These are phyloP conservation scores for Baccha elongata DNA, from an alignment of 2,888 invertebrate genomes.

Conservation along the genomic window DNA sequence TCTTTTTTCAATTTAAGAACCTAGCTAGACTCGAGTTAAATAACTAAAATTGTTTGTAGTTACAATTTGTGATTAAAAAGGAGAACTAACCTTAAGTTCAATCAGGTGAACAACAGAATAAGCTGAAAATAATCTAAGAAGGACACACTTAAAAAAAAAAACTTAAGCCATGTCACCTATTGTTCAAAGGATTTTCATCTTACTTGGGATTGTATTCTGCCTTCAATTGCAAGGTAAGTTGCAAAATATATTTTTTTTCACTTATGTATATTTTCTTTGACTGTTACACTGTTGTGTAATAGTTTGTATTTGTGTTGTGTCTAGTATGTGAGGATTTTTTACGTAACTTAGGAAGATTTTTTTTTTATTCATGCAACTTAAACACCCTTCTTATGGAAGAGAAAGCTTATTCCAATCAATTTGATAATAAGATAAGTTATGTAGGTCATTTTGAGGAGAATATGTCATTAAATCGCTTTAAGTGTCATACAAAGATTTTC, in stretches of 20 bases:
- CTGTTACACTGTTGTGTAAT: constrained; percentile 22
- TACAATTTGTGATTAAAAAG: not conserved
- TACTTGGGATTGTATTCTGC: constrained; percentile 80
- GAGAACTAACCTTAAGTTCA: too few relatives aligned
- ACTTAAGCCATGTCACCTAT: constrained; percentile 78
- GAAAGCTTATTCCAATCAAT: constrained; percentile 19
- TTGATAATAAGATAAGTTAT: constrained; percentile 16
- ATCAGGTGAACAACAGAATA: not conserved
- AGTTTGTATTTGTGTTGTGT: not conserved
- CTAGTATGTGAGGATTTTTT: constrained; percentile 1
- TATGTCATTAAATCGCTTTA: constrained; percentile 6
- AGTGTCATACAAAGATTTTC: not conserved
- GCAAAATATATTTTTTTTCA: not conserved
- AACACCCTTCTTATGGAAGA: not conserved
- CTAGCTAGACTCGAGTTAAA: not conserved
- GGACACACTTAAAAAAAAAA: not conserved
- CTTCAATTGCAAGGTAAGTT: constrained; percentile 79
- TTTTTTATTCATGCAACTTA: not conserved
- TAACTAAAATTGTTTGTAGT: not conserved
- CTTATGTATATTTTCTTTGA: not conserved
- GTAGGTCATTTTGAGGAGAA: constrained; percentile 27
- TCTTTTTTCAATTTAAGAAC: not conserved
- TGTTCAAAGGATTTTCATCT: constrained; percentile 79
- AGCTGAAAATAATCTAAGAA: not conserved
- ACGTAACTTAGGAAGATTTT: constrained; percentile 22